Conservation (phyloP, 2,888 invertebrate species). For the Dione vanillae region DNA sequence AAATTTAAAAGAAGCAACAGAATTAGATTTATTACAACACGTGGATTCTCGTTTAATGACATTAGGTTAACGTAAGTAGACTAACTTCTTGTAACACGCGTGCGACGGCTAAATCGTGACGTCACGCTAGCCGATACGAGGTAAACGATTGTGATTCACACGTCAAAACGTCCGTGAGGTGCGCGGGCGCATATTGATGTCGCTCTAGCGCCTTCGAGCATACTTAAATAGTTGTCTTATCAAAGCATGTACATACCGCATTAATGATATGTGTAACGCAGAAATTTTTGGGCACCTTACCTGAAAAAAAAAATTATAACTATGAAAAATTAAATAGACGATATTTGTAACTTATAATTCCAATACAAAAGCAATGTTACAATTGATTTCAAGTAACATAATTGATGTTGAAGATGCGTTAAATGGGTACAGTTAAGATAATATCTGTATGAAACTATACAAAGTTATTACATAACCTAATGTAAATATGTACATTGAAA, state of each 20-base stretch:
- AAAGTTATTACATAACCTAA: conserved; percentile 35
- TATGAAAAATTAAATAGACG: not conserved
- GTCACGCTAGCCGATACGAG: conserved; percentile 71
- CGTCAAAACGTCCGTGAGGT: conserved; percentile 73
- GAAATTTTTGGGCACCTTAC: conserved; percentile 56
- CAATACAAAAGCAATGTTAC: not conserved
- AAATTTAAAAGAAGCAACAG: not conserved
- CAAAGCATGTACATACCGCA: conserved; percentile 53
- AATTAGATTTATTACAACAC: conserved; percentile 6
- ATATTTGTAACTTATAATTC: not conserved
- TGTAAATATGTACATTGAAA: conserved; percentile 41
- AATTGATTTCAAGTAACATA: not conserved
- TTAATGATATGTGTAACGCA: conserved; percentile 56
- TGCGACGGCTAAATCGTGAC: conserved; percentile 78
- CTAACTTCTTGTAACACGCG: conserved; percentile 54
- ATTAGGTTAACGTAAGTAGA: conserved; percentile 25
- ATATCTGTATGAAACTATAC: conserved; percentile 33
- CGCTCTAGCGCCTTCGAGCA: conserved; percentile 63
- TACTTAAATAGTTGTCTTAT: conserved; percentile 69
- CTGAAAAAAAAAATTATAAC: conserved; percentile 57
- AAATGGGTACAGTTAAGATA: conserved; percentile 42
- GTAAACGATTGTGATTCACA: conserved; percentile 76
- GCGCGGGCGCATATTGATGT: conserved; percentile 80
- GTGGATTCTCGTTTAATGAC: conserved; percentile 5
- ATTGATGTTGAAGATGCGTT: conserved; percentile 13